phyloP scores from a whole-genome alignment of 2,797 vertebrate genomes.

The Selene dorsalis region DNA sequence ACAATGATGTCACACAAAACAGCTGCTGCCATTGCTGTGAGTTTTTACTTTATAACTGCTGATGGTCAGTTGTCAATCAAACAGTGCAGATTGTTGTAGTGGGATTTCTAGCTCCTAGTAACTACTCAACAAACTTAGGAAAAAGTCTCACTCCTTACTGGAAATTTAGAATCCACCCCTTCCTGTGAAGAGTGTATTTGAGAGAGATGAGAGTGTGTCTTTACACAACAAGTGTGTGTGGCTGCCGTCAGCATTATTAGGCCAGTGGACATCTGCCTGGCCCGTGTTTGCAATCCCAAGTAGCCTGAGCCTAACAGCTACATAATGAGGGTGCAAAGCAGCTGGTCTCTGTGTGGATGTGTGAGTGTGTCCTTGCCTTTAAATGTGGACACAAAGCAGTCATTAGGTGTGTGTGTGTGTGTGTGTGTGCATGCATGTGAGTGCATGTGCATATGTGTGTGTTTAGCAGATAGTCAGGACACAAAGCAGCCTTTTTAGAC shows the following conservation, averaged over 20 bases:
- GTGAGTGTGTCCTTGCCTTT: constrained; percentile 47
- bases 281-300: constrained; percentile 82
- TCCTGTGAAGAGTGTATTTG: background rate
- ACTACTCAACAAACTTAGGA: background rate
- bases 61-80: background rate
- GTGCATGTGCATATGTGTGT: constrained; percentile 56
- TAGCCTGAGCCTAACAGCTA: constrained; percentile 70
- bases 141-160: background rate
- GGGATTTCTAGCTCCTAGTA: background rate
- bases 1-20: too few relatives aligned
- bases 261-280: constrained; percentile 76
- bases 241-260: constrained; percentile 66
- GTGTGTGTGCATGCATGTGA: constrained; percentile 47
- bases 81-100: background rate
- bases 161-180: background rate
- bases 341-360: constrained; percentile 60
- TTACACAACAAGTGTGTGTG: constrained; percentile 11
- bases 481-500: constrained; percentile 76
- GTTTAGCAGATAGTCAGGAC: constrained; percentile 59
- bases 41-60: background rate
- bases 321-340: constrained; percentile 82
- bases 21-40: background rate
- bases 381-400: constrained; percentile 66
- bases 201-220: constrained; percentile 8
- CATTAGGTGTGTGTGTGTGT: constrained; percentile 60